A percentile compares a stretch with the other conserved stretches of the same genome.
These are phyloP conservation scores for Hystrix cristata DNA, from an alignment of 2,113 vertebrate genomes.

Conservation along the genomic window DNA sequence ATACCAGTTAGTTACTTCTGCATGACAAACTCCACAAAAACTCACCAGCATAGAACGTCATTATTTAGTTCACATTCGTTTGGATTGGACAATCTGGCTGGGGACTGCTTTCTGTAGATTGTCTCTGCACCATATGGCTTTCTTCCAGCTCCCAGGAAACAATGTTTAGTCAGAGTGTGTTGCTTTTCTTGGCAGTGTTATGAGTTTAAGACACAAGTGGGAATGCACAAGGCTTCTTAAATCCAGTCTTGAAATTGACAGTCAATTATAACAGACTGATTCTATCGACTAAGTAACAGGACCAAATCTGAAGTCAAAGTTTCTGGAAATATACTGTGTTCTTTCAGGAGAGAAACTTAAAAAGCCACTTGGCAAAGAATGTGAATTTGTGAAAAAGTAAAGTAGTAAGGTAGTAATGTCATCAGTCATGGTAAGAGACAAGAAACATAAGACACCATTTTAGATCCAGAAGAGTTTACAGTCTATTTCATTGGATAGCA, in stretches of 20 bases:
- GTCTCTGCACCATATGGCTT: background rate
- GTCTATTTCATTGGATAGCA: background rate
- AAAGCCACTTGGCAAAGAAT: background rate
- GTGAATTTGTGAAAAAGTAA: background rate
- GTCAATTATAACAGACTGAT: background rate
- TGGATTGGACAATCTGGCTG: background rate
- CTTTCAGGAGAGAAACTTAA: background rate
- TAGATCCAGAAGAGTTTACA: background rate
- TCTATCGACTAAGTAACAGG: background rate
- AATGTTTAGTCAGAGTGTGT: background rate
- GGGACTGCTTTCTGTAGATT: accelerated
- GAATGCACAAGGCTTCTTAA: background rate
- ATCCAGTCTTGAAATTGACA: background rate
- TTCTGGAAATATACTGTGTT: background rate
- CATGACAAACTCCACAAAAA: background rate
- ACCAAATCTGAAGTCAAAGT: background rate
- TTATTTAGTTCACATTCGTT: background rate
- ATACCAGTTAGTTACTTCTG: background rate
- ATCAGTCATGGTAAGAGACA: background rate
- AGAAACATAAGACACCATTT: background rate
- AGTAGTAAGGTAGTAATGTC: background rate
- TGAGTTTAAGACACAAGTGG: background rate
- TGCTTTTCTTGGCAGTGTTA: background rate
- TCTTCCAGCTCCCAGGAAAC: background rate
- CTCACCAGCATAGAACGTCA: background rate